A percentile compares a stretch with the other conserved stretches of the same genome.
Evolutionary conservation across 2,113 vertebrate genomes (phyloP).

Genomic region (Microtus richardsoni): DNA sequence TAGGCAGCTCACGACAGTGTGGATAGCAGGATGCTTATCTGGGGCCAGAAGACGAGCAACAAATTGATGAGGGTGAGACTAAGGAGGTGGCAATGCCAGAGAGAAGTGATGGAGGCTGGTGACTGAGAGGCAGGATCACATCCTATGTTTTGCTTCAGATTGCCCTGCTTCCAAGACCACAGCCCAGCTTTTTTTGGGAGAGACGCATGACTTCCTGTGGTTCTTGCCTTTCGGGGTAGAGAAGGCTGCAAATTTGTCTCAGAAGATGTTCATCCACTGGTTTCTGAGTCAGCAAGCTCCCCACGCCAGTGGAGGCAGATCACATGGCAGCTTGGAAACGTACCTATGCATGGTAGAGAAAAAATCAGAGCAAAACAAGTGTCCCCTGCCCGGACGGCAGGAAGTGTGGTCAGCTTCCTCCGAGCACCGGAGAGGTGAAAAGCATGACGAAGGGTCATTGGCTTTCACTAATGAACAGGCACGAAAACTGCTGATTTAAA

Average conservation of each 20-base stretch:
- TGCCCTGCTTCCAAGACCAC: constrained; percentile 40
- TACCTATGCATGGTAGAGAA: constrained; percentile 80
- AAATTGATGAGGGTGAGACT: neutral
- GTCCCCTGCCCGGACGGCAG: constrained; percentile 67
- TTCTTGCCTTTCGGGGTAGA: constrained; percentile 74
- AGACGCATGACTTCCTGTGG: constrained; percentile 64
- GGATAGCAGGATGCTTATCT: neutral
- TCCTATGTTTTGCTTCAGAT: constrained; percentile 28
- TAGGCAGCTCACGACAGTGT: too few species aligned
- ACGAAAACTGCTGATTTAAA: constrained; percentile 86
- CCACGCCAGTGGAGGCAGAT: constrained; percentile 77
- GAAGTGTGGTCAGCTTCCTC: constrained; percentile 80
- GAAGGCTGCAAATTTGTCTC: constrained; percentile 79
- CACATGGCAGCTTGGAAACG: constrained; percentile 74
- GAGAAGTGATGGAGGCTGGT: neutral
- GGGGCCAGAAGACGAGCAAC: neutral
- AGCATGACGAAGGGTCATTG: constrained; percentile 82
- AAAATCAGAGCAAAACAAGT: constrained; percentile 61
- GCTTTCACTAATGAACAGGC: constrained; percentile 84
- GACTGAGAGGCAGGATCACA: neutral
- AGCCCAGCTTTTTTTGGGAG: constrained; percentile 9
- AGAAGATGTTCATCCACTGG: constrained; percentile 79
- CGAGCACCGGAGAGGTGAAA: constrained; percentile 73
- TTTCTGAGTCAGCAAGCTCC: constrained; percentile 80
- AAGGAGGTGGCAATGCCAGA: neutral